Evolutionary conservation across 2,888 invertebrate species (phyloP).

Genomic region (Orthonevra nobilis): DNA sequence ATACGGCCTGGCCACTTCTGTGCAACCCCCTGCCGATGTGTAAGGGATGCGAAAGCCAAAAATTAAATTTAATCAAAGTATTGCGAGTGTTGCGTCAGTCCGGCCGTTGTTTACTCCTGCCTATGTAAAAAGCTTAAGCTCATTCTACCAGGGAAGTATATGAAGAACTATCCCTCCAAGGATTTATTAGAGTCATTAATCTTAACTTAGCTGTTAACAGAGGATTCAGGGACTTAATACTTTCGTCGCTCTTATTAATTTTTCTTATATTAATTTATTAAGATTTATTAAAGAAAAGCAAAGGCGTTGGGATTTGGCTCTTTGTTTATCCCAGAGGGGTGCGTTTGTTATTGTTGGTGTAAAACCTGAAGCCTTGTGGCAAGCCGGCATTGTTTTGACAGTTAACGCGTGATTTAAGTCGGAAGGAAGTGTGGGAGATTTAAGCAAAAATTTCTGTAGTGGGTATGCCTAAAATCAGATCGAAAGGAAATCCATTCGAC

Average conservation of each 20-base stretch:
- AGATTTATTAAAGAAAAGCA: constrained; percentile 62
- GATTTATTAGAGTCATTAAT: constrained; percentile 80
- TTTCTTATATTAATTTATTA: constrained; percentile 70
- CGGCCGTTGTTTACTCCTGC: constrained; percentile 3
- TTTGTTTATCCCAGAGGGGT: constrained; percentile 22
- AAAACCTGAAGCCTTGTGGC: constrained; percentile 1
- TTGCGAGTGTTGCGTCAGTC: constrained; percentile 46
- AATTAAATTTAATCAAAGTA: constrained; percentile 70
- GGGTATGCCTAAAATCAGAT: no score
- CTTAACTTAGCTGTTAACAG: constrained; percentile 73
- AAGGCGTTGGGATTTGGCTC: constrained; percentile 38
- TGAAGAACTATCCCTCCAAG: constrained; percentile 70
- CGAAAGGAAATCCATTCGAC: no score
- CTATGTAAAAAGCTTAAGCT: constrained; percentile 23
- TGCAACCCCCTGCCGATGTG: background rate
- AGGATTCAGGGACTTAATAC: constrained; percentile 69
- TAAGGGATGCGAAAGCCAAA: constrained; percentile 50
- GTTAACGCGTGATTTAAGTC: constrained; percentile 14
- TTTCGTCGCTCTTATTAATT: constrained; percentile 70
- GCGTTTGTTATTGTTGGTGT: background rate
- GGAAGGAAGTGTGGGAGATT: no score
- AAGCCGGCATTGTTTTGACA: constrained; percentile 45
- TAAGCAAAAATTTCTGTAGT: no score
- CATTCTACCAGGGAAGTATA: constrained; percentile 34
- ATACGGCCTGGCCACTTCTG: constrained; percentile 1